phyloP scores from a whole-genome alignment of 2,888 invertebrate species.

The Heliconius erato region DNA sequence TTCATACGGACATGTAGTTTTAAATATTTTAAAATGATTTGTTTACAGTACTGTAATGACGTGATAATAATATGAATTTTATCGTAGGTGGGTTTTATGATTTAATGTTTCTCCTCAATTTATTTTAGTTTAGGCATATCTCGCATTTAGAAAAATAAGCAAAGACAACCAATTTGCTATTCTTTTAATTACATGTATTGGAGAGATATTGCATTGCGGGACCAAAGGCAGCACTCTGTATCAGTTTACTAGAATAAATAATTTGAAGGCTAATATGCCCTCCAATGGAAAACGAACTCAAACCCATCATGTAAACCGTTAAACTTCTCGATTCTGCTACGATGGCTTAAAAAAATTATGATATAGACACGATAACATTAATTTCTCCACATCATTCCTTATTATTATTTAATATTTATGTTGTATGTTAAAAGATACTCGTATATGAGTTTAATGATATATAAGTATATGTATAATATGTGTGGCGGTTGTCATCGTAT shows the following conservation, averaged over 20 bases:
- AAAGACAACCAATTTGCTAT: not conserved
- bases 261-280: too few relatives aligned
- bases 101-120: not conserved
- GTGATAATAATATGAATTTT: too few relatives aligned
- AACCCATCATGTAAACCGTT: not conserved
- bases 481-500: conserved; percentile 74
- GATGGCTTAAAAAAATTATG: not conserved
- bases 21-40: not conserved
- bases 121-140: not conserved
- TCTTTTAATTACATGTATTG: too few relatives aligned
- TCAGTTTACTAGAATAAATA: too few relatives aligned
- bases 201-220: too few relatives aligned
- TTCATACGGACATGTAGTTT: not conserved
- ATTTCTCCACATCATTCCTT: not conserved
- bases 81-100: too few relatives aligned
- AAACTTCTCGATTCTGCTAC: not conserved
- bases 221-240: too few relatives aligned
- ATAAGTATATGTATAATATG: conserved; percentile 56
- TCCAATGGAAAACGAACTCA: not conserved
- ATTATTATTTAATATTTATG: not conserved
- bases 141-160: not conserved
- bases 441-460: not conserved
- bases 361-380: not conserved
- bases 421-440: not conserved
- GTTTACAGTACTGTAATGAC: not conserved